A percentile compares a stretch with the other conserved stretches of the same genome.
Evolutionary conservation across 2,113 vertebrate species (phyloP).

Genomic region (Camelus bactrianus): DNA sequence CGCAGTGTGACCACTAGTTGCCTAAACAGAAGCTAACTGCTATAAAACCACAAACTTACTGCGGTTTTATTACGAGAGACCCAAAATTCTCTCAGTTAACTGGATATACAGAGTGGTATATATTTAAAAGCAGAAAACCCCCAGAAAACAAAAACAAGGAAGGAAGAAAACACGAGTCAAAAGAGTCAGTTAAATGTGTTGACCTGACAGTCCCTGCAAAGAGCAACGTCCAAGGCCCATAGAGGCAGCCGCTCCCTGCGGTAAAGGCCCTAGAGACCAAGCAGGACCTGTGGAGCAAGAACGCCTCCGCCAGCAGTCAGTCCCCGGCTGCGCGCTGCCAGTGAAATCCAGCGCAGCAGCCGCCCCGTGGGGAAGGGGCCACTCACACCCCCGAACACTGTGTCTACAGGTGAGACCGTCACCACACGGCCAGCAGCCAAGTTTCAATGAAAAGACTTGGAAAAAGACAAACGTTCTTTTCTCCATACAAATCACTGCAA

Average conservation of each 20-base stretch:
- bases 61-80: slow-evolving; percentile 68
- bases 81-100: slow-evolving; percentile 74
- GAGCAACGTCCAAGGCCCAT: slow-evolving; percentile 75
- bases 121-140: slow-evolving; percentile 82
- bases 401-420: neutral
- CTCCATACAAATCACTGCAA: slow-evolving; percentile 53
- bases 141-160: slow-evolving; percentile 57
- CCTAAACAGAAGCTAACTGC: slow-evolving; percentile 81
- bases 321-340: neutral
- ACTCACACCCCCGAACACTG: neutral
- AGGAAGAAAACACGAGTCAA: neutral
- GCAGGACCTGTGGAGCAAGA: slow-evolving; percentile 76
- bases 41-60: slow-evolving; percentile 86
- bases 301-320: neutral
- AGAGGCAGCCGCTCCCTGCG: slow-evolving; percentile 82
- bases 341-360: neutral
- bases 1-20: slow-evolving; percentile 80
- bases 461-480: slow-evolving; percentile 44
- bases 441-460: slow-evolving; percentile 26
- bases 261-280: slow-evolving; percentile 79
- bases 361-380: slow-evolving; percentile 41
- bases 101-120: slow-evolving; percentile 79
- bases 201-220: slow-evolving; percentile 79
- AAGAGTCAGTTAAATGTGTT: slow-evolving; percentile 83
- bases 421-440: slow-evolving; percentile 25